Evolutionary conservation across 1,140 invertebrate species (phyloP).

Genomic region (Zaprionus nigranus): DNA sequence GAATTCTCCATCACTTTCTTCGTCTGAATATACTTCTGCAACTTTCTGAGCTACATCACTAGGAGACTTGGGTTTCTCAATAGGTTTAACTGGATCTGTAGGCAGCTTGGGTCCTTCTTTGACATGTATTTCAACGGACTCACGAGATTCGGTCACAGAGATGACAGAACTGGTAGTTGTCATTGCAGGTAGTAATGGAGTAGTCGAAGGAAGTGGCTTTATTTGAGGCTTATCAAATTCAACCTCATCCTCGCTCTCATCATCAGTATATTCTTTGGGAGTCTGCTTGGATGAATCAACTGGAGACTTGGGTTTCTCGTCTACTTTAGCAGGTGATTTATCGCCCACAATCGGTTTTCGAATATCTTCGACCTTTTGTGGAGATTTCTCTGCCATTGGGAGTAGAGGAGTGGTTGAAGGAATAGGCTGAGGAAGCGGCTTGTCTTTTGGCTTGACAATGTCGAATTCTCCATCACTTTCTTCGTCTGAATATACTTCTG

Average conservation of each 20-base stretch:
- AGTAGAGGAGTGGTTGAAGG: neutral
- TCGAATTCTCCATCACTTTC: neutral
- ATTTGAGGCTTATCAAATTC: neutral
- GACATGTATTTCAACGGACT: neutral
- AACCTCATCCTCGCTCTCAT: neutral
- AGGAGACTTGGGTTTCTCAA: neutral
- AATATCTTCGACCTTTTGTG: neutral
- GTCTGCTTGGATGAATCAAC: neutral
- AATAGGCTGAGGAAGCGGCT: neutral
- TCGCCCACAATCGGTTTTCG: neutral
- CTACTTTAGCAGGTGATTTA: neutral
- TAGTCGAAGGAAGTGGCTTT: constrained; percentile 3
- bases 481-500: constrained; percentile 24
- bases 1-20: constrained; percentile 2
- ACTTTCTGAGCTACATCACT: neutral
- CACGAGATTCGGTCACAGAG: neutral
- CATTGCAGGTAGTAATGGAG: neutral
- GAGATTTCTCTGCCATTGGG: constrained; percentile 9
- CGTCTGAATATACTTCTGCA: constrained; percentile 19
- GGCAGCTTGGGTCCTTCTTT: neutral
- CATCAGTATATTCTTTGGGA: neutral
- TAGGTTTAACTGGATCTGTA: neutral
- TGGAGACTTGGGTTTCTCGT: neutral
- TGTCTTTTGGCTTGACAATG: neutral
- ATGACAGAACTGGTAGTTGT: neutral